Evolutionary conservation across 2,113 vertebrate species (phyloP), one percentile per base, ranked within the genome.

Genomic region (Sebastes fasciatus): DNA sequence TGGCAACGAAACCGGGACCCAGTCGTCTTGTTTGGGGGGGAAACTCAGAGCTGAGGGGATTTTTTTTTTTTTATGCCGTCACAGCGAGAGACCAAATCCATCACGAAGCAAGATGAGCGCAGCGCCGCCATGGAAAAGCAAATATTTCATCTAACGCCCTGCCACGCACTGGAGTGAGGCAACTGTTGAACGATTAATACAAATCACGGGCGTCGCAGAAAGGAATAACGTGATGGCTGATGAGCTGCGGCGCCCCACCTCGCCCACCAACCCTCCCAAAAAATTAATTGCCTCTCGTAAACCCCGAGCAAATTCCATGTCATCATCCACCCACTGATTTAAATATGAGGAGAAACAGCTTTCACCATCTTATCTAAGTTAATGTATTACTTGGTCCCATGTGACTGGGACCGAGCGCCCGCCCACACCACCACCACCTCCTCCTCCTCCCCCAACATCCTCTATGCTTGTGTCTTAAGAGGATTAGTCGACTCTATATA

Each of bases 401-500:
- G 89, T 79, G 86, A 85, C 85, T 46, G 67, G 81, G 70, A 68
- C 66, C 4, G 8, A 61, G 46, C 45, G 1, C 6, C 51, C 3
- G 4, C 42, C 1, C 3, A 1, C 19, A 0, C n/a, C 70, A 11
- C 46, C 10, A 3, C 69, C 83, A 8, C 67, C 21, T 21, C 77
- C 78, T 75, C 48, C 65, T 17, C 66, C n/a, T n/a, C 72, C 81
- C 67, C 45, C 63, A n/a, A 77, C 79, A 84, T 80, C 85, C 89
- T 86, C 89, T 83, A 80, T 84, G 71, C 83, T 78, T 87, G 72
- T 92, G 92, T 91, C 83, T 92, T 91, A 93, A 94, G 91, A 90
- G 89, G 92, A 94, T 95, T 94, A 94, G 78, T 62, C n/a, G 34
- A 82, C 91, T 92, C 88, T 88, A 65, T 91, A 85, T 90, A 92